Evolutionary conservation across 2,888 invertebrate species (phyloP).

Genomic region (Augochlorella aurata): DNA sequence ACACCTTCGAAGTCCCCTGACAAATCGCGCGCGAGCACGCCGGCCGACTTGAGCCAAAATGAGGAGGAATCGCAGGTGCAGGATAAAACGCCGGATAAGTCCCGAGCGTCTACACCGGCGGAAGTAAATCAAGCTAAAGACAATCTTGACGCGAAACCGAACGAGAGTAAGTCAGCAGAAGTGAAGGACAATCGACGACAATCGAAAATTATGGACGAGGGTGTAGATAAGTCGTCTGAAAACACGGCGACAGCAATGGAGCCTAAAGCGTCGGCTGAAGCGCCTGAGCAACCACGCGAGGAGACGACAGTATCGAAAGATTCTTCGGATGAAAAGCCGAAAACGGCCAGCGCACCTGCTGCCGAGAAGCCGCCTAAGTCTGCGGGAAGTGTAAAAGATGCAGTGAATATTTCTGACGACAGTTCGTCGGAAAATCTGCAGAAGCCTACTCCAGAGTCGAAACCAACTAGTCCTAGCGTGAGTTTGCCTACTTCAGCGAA

Average conservation of each 20-base stretch:
- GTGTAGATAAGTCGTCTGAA: background rate
- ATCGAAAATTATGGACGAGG: background rate
- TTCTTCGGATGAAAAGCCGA: background rate
- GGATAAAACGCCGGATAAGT: conserved; percentile 29
- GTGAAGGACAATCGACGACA: background rate
- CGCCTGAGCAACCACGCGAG: background rate
- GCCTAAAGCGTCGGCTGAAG: background rate
- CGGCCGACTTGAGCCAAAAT: background rate
- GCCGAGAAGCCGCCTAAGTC: background rate
- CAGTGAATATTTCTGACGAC: background rate
- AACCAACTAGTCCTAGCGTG: background rate
- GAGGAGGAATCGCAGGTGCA: conserved; percentile 15
- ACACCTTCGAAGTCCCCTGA: conserved; percentile 19
- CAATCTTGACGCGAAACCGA: background rate
- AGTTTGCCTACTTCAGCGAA: conserved; percentile 6
- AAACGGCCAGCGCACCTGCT: background rate
- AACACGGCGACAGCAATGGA: background rate
- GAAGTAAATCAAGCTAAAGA: background rate
- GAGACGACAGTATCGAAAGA: background rate
- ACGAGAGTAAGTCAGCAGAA: background rate
- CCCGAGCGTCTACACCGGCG: conserved; percentile 23
- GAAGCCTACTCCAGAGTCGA: background rate
- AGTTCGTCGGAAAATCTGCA: conserved; percentile 1
- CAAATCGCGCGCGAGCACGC: conserved; percentile 27
- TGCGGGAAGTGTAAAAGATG: background rate